phyloP scores from a whole-genome alignment of 2,888 invertebrate species.

The Cataglyphis livida region DNA sequence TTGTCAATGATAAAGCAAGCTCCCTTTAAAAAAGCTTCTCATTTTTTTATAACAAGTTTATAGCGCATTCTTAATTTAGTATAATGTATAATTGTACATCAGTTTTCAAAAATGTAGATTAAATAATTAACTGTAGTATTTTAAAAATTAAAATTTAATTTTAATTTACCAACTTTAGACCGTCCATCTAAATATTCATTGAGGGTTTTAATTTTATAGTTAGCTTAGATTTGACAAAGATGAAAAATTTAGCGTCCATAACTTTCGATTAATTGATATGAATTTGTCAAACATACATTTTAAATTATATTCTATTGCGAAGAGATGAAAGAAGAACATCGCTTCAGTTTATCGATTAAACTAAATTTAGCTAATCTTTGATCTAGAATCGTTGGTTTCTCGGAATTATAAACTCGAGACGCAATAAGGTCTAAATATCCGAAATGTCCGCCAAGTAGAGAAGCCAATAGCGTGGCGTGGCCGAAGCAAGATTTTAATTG shows the following conservation, averaged over 20 bases:
- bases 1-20: background rate
- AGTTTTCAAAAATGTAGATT: background rate
- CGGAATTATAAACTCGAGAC: slow-evolving; percentile 3
- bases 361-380: slow-evolving; percentile 33
- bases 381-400: slow-evolving; percentile 1
- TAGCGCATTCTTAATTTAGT: background rate
- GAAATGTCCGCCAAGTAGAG: slow-evolving; percentile 56
- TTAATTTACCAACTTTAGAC: background rate
- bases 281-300: background rate
- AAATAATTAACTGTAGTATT: background rate
- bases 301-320: background rate
- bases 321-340: background rate
- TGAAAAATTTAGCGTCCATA: background rate
- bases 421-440: background rate
- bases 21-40: background rate
- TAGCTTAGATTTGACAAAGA: background rate
- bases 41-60: background rate
- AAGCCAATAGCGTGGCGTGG: slow-evolving; percentile 41
- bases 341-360: background rate
- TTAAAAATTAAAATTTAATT: background rate
- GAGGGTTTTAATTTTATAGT: background rate
- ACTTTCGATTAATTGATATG: background rate
- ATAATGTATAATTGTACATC: background rate
- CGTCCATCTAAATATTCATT: background rate
- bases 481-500: slow-evolving; percentile 75